These are phyloP conservation scores for Hydrochoerus hydrochaeris DNA, from an alignment of 2,113 vertebrate species.

Conservation along the genomic window DNA sequence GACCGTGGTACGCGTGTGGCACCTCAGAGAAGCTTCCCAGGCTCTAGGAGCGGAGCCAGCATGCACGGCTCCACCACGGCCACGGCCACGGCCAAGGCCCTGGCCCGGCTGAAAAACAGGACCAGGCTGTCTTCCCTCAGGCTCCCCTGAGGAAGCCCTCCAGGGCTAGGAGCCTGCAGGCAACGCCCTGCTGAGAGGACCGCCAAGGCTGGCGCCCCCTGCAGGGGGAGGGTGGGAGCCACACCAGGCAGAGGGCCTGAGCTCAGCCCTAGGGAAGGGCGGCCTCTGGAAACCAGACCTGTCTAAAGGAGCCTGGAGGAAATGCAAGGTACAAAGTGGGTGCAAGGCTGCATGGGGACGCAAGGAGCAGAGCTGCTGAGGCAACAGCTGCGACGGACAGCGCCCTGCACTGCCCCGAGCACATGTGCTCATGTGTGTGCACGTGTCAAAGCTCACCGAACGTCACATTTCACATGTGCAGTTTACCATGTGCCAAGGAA, in stretches of 20 bases:
- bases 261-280: no score
- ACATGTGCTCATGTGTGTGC: rapidly evolving
- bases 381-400: no score
- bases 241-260: rapidly evolving
- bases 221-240: rapidly evolving
- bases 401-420: background rate
- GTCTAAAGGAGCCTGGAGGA: background rate
- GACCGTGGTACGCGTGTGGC: rapidly evolving
- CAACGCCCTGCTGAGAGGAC: rapidly evolving
- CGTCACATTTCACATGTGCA: rapidly evolving
- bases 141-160: background rate
- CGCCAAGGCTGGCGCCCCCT: background rate
- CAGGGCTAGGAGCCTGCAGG: rapidly evolving
- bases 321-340: background rate
- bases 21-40: background rate
- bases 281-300: no score
- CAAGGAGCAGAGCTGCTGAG: background rate
- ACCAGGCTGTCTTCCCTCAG: rapidly evolving
- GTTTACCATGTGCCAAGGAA: background rate
- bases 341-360: rapidly evolving
- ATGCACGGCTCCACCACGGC: rapidly evolving
- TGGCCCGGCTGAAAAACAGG: background rate
- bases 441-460: background rate
- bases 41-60: no score
- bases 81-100: no score